Conservation (phyloP, 2,113 vertebrate species). For the Taurulus bubalis region DNA sequence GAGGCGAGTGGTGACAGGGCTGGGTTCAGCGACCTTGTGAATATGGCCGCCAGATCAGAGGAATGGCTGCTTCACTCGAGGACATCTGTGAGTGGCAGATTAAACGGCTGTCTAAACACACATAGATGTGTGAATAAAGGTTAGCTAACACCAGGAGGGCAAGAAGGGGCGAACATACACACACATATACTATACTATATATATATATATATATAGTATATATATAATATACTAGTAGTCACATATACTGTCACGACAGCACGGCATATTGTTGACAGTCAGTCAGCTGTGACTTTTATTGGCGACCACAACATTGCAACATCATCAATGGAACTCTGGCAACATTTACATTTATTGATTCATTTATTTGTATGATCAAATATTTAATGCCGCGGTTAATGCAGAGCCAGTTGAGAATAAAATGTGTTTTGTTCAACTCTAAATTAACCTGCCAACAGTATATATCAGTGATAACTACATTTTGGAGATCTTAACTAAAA, state of each 20-base stretch:
- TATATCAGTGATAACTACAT: background rate
- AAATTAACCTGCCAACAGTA: background rate
- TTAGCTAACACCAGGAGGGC: conserved; percentile 61
- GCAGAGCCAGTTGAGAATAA: background rate
- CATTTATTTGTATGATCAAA: background rate
- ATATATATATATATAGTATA: no score
- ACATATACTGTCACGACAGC: conserved; percentile 4
- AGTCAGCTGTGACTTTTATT: conserved; percentile 27
- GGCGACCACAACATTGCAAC: background rate
- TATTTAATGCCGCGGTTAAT: background rate
- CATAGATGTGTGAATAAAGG: conserved; percentile 72
- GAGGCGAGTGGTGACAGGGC: conserved; percentile 80
- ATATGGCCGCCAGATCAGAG: conserved; percentile 78
- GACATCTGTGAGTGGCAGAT: conserved; percentile 79
- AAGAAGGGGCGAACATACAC: conserved; percentile 38
- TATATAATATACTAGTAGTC: background rate
- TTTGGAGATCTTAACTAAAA: background rate
- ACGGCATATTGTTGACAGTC: background rate
- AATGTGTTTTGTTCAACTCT: background rate
- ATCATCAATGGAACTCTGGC: background rate
- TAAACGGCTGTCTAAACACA: conserved; percentile 78
- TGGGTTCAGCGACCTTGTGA: conserved; percentile 62
- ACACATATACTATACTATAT: conserved; percentile 9
- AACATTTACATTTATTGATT: background rate
- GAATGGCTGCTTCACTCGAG: conserved; percentile 71